These are phyloP conservation scores for Hozukius guyotensis DNA, from an alignment of 2,797 vertebrate genomes.

Conservation along the genomic window DNA sequence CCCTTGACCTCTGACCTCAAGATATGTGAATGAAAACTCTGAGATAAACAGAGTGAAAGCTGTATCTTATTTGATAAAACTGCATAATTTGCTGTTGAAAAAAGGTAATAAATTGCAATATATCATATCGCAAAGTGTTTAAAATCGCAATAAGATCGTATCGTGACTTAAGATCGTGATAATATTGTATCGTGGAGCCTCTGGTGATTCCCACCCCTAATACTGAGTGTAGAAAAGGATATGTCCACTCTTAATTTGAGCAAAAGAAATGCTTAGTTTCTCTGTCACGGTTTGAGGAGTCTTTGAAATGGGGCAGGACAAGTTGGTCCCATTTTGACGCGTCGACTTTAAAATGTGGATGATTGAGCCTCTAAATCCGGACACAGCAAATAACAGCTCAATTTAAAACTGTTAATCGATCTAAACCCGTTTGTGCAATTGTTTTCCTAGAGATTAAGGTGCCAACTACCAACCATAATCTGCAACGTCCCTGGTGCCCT, in stretches of 20 bases:
- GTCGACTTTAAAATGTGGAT: not conserved
- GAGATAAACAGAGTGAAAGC: no score
- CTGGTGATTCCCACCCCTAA: no score
- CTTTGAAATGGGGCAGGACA: not conserved
- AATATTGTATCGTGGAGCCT: not conserved
- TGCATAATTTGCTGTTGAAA: no score
- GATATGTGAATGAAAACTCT: no score
- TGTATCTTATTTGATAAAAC: no score
- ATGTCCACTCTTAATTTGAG: not conserved
- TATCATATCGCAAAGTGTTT: no score
- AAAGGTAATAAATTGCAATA: no score
- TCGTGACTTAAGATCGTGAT: no score
- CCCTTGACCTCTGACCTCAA: no score
- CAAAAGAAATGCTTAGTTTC: not conserved
- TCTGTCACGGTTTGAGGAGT: not conserved
- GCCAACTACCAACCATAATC: not conserved
- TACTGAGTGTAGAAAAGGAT: not conserved
- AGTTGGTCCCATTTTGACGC: not conserved
- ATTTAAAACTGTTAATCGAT: not conserved
- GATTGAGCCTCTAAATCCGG: not conserved
- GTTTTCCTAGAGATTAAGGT: no score
- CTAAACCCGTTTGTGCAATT: not conserved
- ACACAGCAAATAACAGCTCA: not conserved
- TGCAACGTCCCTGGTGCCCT: not conserved
- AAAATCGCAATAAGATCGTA: no score